Conservation (phyloP, 2,888 invertebrate genomes). For the Lasioglossum morio region DNA sequence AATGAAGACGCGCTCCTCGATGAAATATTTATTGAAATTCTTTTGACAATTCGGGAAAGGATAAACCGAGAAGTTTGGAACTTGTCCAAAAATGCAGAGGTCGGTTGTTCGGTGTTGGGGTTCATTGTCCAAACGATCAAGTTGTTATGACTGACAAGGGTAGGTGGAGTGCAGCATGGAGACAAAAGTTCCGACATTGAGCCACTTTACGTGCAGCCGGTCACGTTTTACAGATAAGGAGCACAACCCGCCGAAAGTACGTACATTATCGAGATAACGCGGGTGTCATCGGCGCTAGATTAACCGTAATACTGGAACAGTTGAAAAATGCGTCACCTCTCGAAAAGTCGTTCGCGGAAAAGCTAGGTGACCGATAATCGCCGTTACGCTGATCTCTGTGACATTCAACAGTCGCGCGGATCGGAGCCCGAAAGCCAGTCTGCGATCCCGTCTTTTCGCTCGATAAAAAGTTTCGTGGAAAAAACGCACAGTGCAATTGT, state of each 20-base stretch:
- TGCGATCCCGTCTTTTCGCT: neutral
- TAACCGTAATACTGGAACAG: constrained; percentile 5
- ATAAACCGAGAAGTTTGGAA: neutral
- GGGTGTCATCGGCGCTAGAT: constrained; percentile 2
- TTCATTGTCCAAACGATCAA: neutral
- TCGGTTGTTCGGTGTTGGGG: neutral
- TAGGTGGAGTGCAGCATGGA: constrained; percentile 14
- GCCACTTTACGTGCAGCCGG: constrained; percentile 51
- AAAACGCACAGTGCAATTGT: constrained; percentile 2
- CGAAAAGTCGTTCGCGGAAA: neutral
- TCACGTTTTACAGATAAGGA: constrained; percentile 57
- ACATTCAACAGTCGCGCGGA: neutral
- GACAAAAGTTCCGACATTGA: constrained; percentile 17
- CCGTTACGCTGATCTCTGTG: neutral
- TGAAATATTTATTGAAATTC: neutral
- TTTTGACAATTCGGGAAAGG: neutral
- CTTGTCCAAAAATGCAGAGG: neutral
- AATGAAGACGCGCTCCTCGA: neutral
- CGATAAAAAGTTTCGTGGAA: neutral
- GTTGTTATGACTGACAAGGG: neutral
- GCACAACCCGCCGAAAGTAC: constrained; percentile 25
- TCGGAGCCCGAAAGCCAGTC: neutral
- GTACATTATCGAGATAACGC: constrained; percentile 18
- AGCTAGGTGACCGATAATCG: neutral
- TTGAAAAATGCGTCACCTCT: constrained; percentile 18